These are phyloP conservation scores for Conus ventricosus DNA, from an alignment of 1,140 invertebrate genomes.

Conservation along the genomic window DNA sequence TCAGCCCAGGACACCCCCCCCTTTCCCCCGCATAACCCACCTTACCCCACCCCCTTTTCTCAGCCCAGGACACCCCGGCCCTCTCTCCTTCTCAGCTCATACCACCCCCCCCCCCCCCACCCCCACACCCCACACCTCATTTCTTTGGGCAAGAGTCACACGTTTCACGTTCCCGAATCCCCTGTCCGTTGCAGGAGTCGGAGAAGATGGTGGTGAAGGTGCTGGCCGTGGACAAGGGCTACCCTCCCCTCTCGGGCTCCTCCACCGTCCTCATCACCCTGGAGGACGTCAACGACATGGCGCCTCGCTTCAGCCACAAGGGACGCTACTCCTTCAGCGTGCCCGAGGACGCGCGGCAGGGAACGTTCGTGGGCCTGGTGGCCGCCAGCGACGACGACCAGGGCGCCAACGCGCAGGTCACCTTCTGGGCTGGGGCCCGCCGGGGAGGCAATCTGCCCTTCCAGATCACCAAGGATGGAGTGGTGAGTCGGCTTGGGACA, in stretches of 20 bases:
- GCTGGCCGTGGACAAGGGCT: conserved; percentile 45
- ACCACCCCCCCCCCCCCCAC: too few relatives aligned
- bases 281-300: conserved; percentile 93
- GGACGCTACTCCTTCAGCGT: conserved; percentile 45
- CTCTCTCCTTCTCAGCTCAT: too few relatives aligned
- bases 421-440: conserved; percentile 55
- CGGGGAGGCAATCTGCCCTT: conserved; percentile 72
- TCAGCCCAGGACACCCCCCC: too few relatives aligned
- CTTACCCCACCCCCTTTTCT: too few relatives aligned
- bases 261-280: conserved; percentile 84
- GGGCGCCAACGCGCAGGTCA: conserved; percentile 75
- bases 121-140: too few relatives aligned
- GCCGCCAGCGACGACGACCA: conserved; percentile 84
- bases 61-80: too few relatives aligned
- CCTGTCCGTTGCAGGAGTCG: neutral
- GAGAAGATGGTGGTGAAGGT: conserved; percentile 45
- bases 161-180: too few relatives aligned
- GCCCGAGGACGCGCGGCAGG: conserved; percentile 40
- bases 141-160: too few relatives aligned
- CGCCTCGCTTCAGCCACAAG: conserved; percentile 82
- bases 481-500: conserved; percentile 77
- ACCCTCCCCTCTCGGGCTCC: conserved; percentile 44
- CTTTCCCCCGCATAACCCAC: too few relatives aligned
- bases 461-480: conserved; percentile 86
- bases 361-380: conserved; percentile 42